Conservation (phyloP, 1,140 invertebrate genomes). For the Coboldia fuscipes region DNA sequence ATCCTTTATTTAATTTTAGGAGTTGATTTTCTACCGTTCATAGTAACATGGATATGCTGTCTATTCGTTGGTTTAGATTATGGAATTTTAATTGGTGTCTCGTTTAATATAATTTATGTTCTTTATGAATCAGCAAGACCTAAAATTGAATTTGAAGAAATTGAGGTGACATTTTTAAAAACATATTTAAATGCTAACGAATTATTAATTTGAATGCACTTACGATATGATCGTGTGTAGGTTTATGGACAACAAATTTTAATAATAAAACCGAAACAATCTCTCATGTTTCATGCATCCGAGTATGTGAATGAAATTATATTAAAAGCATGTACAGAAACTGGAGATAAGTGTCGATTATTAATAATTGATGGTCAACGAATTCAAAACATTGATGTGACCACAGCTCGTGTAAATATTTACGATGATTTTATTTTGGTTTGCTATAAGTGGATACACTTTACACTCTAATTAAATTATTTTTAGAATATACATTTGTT, state of each 20-base stretch:
- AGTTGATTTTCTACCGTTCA: conserved; percentile 50
- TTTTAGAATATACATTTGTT: too few species aligned
- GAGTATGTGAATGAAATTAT: conserved; percentile 15
- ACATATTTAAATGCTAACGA: neutral
- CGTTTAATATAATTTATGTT: conserved; percentile 51
- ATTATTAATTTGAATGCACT: neutral
- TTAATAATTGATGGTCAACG: conserved; percentile 38
- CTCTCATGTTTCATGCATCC: conserved; percentile 14
- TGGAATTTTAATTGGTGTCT: conserved; percentile 65
- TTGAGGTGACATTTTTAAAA: conserved; percentile 5
- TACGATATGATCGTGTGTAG: neutral
- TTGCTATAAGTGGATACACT: too few species aligned
- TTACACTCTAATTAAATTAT: too few species aligned
- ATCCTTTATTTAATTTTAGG: conserved; percentile 27
- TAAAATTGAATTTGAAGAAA: conserved; percentile 13
- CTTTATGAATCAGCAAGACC: conserved; percentile 61
- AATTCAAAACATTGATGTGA: conserved; percentile 34
- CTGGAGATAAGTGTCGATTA: conserved; percentile 5
- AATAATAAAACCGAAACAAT: conserved; percentile 9
- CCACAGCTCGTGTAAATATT: too few species aligned
- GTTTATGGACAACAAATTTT: conserved; percentile 1
- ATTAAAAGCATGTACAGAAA: conserved; percentile 9
- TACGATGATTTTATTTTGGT: too few species aligned
- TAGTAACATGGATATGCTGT: conserved; percentile 49
- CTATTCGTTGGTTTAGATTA: conserved; percentile 55